phyloP scores from a whole-genome alignment of 2,113 vertebrate genomes.

The Ailuropoda melanoleuca region DNA sequence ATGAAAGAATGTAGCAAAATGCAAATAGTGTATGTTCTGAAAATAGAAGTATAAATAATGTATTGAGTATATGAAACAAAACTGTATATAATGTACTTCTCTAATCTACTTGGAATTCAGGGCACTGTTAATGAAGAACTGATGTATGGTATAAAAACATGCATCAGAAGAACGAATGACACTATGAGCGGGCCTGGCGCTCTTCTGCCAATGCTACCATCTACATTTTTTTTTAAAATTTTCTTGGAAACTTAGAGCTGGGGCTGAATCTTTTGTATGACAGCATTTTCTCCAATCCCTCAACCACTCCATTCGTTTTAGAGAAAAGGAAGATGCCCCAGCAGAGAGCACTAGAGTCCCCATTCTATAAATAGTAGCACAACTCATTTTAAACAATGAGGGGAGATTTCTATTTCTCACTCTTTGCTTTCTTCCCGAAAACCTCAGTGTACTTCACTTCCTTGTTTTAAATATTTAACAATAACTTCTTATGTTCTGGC shows the following conservation, averaged over 20 bases:
- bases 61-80: neutral
- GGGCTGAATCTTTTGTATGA: neutral
- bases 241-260: neutral
- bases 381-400: neutral
- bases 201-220: too few species aligned
- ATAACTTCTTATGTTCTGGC: neutral
- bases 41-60: constrained; percentile 38
- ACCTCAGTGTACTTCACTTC: neutral
- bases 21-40: constrained; percentile 22
- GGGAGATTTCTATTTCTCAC: neutral
- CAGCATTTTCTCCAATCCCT: neutral
- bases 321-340: neutral
- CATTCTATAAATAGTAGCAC: neutral
- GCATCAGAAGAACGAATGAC: neutral
- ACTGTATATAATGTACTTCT: neutral
- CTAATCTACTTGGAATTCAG: neutral
- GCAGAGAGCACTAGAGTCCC: neutral
- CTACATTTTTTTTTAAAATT: neutral
- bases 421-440: neutral
- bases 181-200: neutral
- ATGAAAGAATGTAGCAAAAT: constrained; percentile 20
- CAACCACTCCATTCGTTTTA: neutral
- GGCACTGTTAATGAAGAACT: neutral
- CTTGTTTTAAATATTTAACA: neutral
- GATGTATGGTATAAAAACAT: neutral